These are phyloP conservation scores for Benthosema pterotum DNA, from an alignment of 2,797 vertebrate genomes.

Conservation along the genomic window DNA sequence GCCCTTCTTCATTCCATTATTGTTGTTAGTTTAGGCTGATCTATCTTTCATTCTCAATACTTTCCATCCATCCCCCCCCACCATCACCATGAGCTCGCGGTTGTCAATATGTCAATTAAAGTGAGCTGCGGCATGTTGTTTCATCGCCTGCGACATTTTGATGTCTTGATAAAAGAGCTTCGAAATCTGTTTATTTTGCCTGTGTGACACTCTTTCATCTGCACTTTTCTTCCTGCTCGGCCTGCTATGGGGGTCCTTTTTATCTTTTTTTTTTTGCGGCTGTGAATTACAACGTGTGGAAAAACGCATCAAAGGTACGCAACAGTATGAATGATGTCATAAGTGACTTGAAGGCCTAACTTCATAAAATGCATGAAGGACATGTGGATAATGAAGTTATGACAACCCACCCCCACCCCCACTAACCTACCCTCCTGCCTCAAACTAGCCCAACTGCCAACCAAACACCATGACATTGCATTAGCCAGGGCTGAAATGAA, in stretches of 20 bases:
- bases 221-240: slow-evolving; percentile 32
- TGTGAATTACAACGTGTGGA: slow-evolving; percentile 49
- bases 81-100: slow-evolving; percentile 65
- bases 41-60: slow-evolving; percentile 54
- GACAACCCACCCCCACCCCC: slow-evolving; percentile 4
- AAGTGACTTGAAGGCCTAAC: slow-evolving; percentile 38
- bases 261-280: slow-evolving; percentile 65
- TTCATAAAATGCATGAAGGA: slow-evolving; percentile 33
- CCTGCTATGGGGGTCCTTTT: slow-evolving; percentile 40
- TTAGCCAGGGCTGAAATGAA: no score
- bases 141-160: slow-evolving; percentile 60
- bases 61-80: slow-evolving; percentile 42
- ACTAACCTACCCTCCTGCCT: neutral
- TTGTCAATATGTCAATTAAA: slow-evolving; percentile 76
- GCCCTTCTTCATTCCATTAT: slow-evolving; percentile 67
- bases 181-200: slow-evolving; percentile 71
- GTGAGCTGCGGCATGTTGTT: slow-evolving; percentile 56
- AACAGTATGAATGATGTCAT: slow-evolving; percentile 54
- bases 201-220: slow-evolving; percentile 48
- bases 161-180: slow-evolving; percentile 70
- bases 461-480: no score
- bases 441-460: no score
- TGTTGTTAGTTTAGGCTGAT: slow-evolving; percentile 71
- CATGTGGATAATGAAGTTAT: slow-evolving; percentile 23
- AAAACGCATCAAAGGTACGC: slow-evolving; percentile 52